Conservation (phyloP, 2,113 vertebrate species). For the Alethe castanea region DNA sequence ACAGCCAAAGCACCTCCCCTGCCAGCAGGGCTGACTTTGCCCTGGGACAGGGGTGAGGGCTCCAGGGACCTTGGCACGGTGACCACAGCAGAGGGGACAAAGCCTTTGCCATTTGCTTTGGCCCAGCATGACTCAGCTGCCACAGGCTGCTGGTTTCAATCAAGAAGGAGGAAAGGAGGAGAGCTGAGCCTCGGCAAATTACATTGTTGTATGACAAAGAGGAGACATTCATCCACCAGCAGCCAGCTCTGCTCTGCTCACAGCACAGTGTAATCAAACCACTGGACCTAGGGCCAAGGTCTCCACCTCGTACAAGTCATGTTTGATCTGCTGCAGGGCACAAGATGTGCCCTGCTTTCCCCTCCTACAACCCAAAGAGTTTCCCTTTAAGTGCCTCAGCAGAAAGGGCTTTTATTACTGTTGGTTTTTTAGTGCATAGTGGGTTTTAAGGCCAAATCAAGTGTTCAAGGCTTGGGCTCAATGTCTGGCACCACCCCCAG, state of each 20-base stretch:
- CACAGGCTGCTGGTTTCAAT: background rate
- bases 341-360: background rate
- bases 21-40: background rate
- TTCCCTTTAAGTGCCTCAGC: background rate
- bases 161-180: background rate
- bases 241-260: background rate
- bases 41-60: background rate
- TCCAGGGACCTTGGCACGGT: background rate
- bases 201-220: background rate
- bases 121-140: background rate
- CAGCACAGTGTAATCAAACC: background rate
- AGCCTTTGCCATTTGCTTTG: background rate
- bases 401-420: background rate
- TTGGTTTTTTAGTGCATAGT: background rate
- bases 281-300: background rate
- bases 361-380: background rate
- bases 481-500: background rate
- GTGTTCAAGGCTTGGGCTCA: rapidly evolving
- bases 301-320: background rate
- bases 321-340: background rate
- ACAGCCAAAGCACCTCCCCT: background rate
- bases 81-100: background rate
- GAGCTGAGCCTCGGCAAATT: background rate
- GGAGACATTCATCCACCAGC: background rate
- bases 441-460: background rate